Percentiles rank a stretch among this genome's conserved stretches.
These are phyloP conservation scores for Eristalis arbustorum DNA, from an alignment of 2,888 invertebrate species.

Conservation along the genomic window DNA sequence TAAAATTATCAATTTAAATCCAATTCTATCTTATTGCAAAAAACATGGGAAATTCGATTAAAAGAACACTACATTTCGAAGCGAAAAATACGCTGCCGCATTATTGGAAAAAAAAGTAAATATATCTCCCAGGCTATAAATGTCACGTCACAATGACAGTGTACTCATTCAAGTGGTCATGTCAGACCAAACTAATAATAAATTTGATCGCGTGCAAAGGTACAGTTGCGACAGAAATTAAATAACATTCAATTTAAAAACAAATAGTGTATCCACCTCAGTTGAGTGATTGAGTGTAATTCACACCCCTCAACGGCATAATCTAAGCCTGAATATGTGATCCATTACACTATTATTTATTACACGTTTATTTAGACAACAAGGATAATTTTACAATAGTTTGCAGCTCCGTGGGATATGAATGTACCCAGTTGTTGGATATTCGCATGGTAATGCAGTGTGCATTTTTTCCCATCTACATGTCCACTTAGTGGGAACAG, in stretches of 20 bases:
- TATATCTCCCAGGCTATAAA: constrained; percentile 13
- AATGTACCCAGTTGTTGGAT: neutral
- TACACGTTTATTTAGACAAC: too few species aligned
- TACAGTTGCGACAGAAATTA: neutral
- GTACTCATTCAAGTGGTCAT: constrained; percentile 10
- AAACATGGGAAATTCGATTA: neutral
- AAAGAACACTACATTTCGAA: constrained; percentile 56
- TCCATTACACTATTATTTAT: too few species aligned
- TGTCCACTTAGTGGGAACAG: constrained; percentile 33
- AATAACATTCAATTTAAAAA: neutral
- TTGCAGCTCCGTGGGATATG: too few species aligned
- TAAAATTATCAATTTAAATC: constrained; percentile 27
- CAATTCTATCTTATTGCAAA: constrained; percentile 13
- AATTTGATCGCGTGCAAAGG: neutral
- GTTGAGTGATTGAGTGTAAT: too few species aligned
- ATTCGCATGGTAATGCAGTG: constrained; percentile 1
- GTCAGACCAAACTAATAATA: neutral
- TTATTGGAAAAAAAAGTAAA: constrained; percentile 43
- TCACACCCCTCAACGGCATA: too few species aligned
- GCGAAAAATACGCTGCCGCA: constrained; percentile 44
- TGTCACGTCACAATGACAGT: constrained; percentile 1
- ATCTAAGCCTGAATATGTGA: too few species aligned
- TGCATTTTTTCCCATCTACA: constrained; percentile 25
- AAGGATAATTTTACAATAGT: too few species aligned
- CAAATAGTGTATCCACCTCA: too few species aligned